Evolutionary conservation across 1,140 invertebrate genomes (phyloP).

Genomic region (Heliconius congener): DNA sequence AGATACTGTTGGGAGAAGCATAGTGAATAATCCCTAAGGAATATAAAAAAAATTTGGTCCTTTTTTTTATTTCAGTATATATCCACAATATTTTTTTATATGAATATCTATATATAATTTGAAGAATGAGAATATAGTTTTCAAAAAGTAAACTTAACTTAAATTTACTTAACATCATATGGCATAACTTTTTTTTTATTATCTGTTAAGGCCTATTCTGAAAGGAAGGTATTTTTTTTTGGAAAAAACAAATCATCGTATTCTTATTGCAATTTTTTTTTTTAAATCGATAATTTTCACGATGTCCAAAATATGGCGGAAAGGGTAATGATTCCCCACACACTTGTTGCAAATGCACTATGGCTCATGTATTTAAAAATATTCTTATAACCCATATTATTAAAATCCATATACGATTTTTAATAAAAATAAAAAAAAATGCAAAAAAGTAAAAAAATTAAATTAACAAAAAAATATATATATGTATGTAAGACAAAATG

Average conservation of each 20-base stretch:
- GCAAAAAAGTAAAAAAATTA: slow-evolving; percentile 6
- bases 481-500: not conserved
- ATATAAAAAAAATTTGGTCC: not conserved
- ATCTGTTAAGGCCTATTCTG: not conserved
- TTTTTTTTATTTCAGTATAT: too few species aligned
- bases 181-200: not conserved
- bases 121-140: not conserved
- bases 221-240: not conserved
- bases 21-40: not conserved
- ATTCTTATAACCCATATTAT: slow-evolving; percentile 1
- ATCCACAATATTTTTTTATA: not conserved
- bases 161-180: not conserved
- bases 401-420: not conserved
- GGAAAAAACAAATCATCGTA: not conserved
- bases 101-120: not conserved
- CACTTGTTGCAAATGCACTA: slow-evolving; percentile 63
- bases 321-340: slow-evolving; percentile 66
- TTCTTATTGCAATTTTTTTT: not conserved
- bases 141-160: not conserved
- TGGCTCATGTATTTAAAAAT: slow-evolving; percentile 6
- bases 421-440: slow-evolving; percentile 22
- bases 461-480: not conserved
- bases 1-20: not conserved
- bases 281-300: slow-evolving; percentile 74
- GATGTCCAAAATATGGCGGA: slow-evolving; percentile 74